phyloP scores from a whole-genome alignment of 2,888 invertebrate species.

The Podotricha telesiphe region DNA sequence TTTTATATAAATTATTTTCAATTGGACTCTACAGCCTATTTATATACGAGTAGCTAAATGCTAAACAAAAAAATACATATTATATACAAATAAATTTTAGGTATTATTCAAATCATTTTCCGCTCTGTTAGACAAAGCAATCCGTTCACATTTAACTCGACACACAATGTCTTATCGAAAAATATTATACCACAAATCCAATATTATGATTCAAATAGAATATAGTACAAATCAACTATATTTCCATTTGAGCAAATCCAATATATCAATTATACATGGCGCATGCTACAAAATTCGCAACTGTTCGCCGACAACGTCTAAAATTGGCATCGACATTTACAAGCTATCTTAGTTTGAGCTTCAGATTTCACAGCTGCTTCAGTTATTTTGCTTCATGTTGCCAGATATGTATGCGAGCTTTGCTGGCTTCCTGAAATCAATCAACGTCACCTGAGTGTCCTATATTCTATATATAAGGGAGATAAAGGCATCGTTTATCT shows the following conservation, averaged over 20 bases:
- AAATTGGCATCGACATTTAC: constrained; percentile 67
- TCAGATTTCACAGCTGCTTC: constrained; percentile 25
- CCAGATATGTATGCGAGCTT: constrained; percentile 14
- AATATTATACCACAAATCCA: too few relatives aligned
- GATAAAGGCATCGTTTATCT: constrained; percentile 7
- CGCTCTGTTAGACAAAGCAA: too few relatives aligned
- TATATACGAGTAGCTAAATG: too few relatives aligned
- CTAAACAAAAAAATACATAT: too few relatives aligned
- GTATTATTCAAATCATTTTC: too few relatives aligned
- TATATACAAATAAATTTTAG: too few relatives aligned
- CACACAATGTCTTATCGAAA: too few relatives aligned
- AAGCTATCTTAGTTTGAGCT: constrained; percentile 33
- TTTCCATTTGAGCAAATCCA: background rate
- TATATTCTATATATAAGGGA: constrained; percentile 20
- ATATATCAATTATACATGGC: background rate
- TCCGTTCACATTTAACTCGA: too few relatives aligned
- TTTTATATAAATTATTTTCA: too few relatives aligned
- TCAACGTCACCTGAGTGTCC: constrained; percentile 22
- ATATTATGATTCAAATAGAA: background rate
- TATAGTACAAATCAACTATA: background rate
- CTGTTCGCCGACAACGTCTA: constrained; percentile 68
- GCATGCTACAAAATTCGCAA: constrained; percentile 19
- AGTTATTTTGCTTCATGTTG: constrained; percentile 26
- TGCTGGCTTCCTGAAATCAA: constrained; percentile 25
- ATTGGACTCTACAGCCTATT: too few relatives aligned